Evolutionary conservation across 1,140 invertebrate genomes (phyloP), one percentile per base, ranked within the genome.

Genomic region (Lutraria rhynchaena): DNA sequence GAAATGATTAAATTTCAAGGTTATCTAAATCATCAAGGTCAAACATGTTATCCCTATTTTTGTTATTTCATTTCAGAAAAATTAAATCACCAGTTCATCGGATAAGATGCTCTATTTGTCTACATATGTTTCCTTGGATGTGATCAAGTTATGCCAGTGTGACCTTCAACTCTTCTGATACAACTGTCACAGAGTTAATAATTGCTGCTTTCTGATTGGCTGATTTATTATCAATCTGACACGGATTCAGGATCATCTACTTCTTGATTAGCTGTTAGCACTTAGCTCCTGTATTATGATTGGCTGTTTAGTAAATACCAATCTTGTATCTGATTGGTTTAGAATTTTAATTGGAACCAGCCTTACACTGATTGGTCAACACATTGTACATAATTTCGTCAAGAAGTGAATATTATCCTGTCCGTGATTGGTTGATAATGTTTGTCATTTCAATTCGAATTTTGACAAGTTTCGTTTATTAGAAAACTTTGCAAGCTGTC

Each of bases 131-230:
- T 41, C 37, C 37, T 11, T 61, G 58, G 58, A 65, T 65, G 61
- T 65, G 61, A 65, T 65, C 61, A 65, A 24, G 22, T 44, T 44
- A 65, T 65, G 61, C 61, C 61, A 65, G 61, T 65, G 15, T 65
- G 61, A 65, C 61, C 61, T 65, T 65, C n/a, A 65, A 44, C 61
- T 65, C 61, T 65, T 65, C 37, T 65, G 37, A 65, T 65, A 44
- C 27, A 7, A 15, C 37, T 65, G 61, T 65, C 37, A 44, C 46
- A 37, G 41, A 65, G 61, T 65, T 22, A 65, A 65, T 65, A 65
- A 3, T 65, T 65, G 61, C 61, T 65, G 61, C 61, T 65, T 37
- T 65, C 22, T 46, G 9, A 65, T 65, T 65, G 61, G 61, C 41
- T 46, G 61, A 46, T 46, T 7, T 37, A 44, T 65, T n/a, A 65